These are phyloP conservation scores for Sebastolobus alascanus DNA, from an alignment of 2,797 vertebrate species.

Conservation along the genomic window DNA sequence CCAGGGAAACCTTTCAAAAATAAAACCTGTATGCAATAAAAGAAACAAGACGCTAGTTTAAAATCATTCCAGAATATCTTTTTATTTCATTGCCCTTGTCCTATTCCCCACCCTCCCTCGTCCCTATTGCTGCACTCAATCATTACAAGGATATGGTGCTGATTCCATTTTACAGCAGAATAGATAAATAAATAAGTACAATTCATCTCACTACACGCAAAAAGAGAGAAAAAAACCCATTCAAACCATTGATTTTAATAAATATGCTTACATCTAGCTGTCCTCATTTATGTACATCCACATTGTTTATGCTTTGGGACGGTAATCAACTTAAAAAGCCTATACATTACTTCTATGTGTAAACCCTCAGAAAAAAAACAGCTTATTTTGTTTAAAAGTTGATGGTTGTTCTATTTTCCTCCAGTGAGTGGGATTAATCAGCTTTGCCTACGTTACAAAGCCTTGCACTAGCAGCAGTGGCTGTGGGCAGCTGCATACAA, in stretches of 20 bases:
- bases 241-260: slow-evolving; percentile 82
- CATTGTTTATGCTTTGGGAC: slow-evolving; percentile 82
- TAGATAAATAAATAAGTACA: slow-evolving; percentile 85
- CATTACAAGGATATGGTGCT: slow-evolving; percentile 84
- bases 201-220: slow-evolving; percentile 84
- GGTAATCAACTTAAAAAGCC: slow-evolving; percentile 79
- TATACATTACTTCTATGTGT: slow-evolving; percentile 75
- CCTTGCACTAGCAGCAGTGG: slow-evolving; percentile 64
- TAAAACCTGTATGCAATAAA: not conserved
- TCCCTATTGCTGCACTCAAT: slow-evolving; percentile 76
- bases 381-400: slow-evolving; percentile 59
- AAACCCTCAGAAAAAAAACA: slow-evolving; percentile 58
- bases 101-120: slow-evolving; percentile 51
- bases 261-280: slow-evolving; percentile 85
- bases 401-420: slow-evolving; percentile 63
- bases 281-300: slow-evolving; percentile 84
- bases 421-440: slow-evolving; percentile 59
- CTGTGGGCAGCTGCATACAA: slow-evolving; percentile 58
- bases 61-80: slow-evolving; percentile 84
- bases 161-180: slow-evolving; percentile 82
- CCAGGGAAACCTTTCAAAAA: not conserved
- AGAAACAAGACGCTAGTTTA: slow-evolving; percentile 61
- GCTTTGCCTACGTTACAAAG: slow-evolving; percentile 67
- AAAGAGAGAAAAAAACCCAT: slow-evolving; percentile 78
- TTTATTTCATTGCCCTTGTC: slow-evolving; percentile 76